Percentiles rank a stretch among this genome's conserved stretches.
Conservation (phyloP, 2,888 invertebrate species). For the Parapristionchus giblindavisi region DNA sequence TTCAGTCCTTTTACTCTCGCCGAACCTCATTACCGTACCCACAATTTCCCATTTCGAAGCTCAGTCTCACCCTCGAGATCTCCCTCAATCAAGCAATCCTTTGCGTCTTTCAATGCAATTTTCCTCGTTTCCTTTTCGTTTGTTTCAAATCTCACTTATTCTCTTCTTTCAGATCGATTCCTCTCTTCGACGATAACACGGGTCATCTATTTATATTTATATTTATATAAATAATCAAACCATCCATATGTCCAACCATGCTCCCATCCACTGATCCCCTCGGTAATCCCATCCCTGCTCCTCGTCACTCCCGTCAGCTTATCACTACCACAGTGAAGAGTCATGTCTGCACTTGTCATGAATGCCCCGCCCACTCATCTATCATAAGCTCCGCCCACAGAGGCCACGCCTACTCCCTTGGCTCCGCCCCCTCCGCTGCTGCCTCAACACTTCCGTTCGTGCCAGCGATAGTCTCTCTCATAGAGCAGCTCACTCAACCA, state of each 20-base stretch:
- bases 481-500: conserved; percentile 14
- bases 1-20: too few relatives aligned
- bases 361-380: conserved; percentile 32
- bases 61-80: too few relatives aligned
- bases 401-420: background rate
- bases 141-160: background rate
- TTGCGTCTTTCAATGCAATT: background rate
- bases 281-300: background rate
- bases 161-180: background rate
- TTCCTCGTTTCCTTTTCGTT: background rate
- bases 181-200: background rate
- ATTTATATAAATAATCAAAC: background rate
- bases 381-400: background rate
- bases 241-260: background rate
- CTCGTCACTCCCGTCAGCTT: background rate
- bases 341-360: conserved; percentile 31
- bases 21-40: too few relatives aligned
- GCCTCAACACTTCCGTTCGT: background rate
- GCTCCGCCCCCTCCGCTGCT: conserved; percentile 6
- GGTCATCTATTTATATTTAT: background rate
- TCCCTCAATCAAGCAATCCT: conserved; percentile 1
- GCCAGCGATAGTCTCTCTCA: conserved; percentile 2
- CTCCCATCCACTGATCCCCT: conserved; percentile 14
- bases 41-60: too few relatives aligned
- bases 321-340: background rate